These are phyloP conservation scores for Monopterus albus DNA, from an alignment of 2,113 vertebrate species.

Conservation along the genomic window DNA sequence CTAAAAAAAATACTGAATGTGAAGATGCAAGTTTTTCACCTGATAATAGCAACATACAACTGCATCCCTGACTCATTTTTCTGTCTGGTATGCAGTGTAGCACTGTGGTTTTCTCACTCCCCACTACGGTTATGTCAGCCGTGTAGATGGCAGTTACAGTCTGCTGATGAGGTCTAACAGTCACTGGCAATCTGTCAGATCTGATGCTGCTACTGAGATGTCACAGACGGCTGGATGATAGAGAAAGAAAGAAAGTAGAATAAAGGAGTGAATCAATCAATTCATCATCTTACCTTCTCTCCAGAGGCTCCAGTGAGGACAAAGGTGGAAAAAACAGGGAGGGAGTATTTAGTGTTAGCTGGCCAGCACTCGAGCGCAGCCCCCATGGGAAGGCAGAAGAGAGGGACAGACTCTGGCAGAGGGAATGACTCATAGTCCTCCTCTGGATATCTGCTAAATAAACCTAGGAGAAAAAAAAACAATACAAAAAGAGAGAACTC, in stretches of 20 bases:
- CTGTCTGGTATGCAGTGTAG: neutral
- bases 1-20: neutral
- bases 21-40: constrained; percentile 2
- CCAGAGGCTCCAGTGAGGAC: constrained; percentile 97
- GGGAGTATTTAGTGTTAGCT: constrained; percentile 93
- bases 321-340: constrained; percentile 97
- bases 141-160: constrained; percentile 24
- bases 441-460: constrained; percentile 96
- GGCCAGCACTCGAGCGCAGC: constrained; percentile 98
- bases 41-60: constrained; percentile 10
- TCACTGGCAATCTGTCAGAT: neutral
- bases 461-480: constrained; percentile 80
- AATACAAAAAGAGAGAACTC: constrained; percentile 1
- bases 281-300: constrained; percentile 88
- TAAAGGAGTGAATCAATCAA: neutral
- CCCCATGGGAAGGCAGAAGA: constrained; percentile 99
- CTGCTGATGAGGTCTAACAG: constrained; percentile 41
- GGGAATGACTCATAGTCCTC: constrained; percentile 98
- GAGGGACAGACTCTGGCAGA: constrained; percentile 95
- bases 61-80: constrained; percentile 56
- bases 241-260: neutral
- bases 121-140: constrained; percentile 34
- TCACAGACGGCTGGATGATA: neutral
- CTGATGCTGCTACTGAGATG: constrained; percentile 10
- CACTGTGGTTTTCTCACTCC: constrained; percentile 25